Base-by-base conservation (phyloP, 2,797 vertebrate species). In the Bradypus variegatus region DNA sequence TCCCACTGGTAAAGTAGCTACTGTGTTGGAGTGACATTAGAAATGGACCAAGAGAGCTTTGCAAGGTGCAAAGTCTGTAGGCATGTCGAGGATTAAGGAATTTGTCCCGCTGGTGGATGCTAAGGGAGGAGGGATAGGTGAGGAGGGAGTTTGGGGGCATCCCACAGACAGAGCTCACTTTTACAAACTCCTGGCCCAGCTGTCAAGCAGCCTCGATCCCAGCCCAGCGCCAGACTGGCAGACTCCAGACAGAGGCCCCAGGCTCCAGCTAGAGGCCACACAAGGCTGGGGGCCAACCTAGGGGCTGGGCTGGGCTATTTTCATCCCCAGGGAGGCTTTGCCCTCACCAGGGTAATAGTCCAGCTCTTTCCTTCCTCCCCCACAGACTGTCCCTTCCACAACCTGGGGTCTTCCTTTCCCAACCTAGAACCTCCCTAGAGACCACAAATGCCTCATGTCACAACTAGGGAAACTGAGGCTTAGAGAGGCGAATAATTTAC, bases 211-310 rank as follows among this genome's bases (percentile, higher is more conserved):
- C 83, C 48, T 41, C 2, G 2, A 70, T 72, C 78, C 33, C 48
- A 79, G 82, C 48, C 65, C 77, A 88, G 85, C 1, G 2, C 87
- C 76, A 84, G 93, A 88, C 79, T 60, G 92, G 78, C 87, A 88
- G 94, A 73, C 89, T 95, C 94, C 94, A 94, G 80, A 72, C 83
- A 93, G 88, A 91, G 84, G 3, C 78, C 53, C n/a, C 36, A 60
- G 77, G 72, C 94, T 83, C 89, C 93, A 69, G 78, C 82, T 45
- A 38, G 86, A 48, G 16, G 6, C 48, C 33, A 62, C 33, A 27
- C 36, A 62, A 90, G 85, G 36, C 8, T 12, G 69, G 65, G 69
- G 86, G 41, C 41, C 29, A 9, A n/a, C 64, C n/a, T 15, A 33
- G 82, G 73, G 85, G 18, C 72, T 69, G 5, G 4, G 50, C 70